Base-by-base conservation (phyloP, 2,797 vertebrate species). In the Emydoidea blandingii region DNA sequence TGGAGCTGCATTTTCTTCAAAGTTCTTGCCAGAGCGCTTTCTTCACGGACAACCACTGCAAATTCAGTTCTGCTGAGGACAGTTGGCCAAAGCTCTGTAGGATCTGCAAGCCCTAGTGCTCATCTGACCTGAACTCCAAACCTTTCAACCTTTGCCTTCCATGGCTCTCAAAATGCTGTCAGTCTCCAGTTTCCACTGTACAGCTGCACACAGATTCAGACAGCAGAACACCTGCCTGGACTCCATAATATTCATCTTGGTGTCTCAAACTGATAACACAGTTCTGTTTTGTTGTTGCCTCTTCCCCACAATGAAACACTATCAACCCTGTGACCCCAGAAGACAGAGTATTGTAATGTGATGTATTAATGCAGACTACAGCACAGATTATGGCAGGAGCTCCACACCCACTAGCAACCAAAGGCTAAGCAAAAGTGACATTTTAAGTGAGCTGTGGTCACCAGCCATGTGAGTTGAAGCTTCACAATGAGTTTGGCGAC, bases 131-230 rank as follows among this genome's bases (percentile, higher is more conserved):
- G 31, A 44, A 18, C 59, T 37, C 41, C 2, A 2, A 0, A 54
- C 80, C 8, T 3, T 72, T 34, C 0, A 0, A 68, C 4, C 74
- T 82, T 56, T 79, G 47, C 27, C 2, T 15, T 3, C 8, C 29
- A 14, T 11, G 2, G 14, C 79, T 62, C 49, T 79, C 29, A 12
- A 19, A 79, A 5, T 2, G 0, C 15, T 2, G 1, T 16, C 79
- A 56, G 15, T 79, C 57, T 23, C 72, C 62, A 8, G 2, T 16
- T 57, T 84, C 54, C 37, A 53, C 37, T 34, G 3, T 0, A 0
- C 14, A 86, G 31, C 68, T 44, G n/a, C 31, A 44, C 37, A 76
- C 27, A 18, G 78, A 79, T 54, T 79, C 65, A 81, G 83, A 41
- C 53, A 88, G 78, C 14, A 50, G 2, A 5, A 18, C 10, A 47